phyloP scores from a whole-genome alignment of 2,113 vertebrate species.

The Agapornis roseicollis region DNA sequence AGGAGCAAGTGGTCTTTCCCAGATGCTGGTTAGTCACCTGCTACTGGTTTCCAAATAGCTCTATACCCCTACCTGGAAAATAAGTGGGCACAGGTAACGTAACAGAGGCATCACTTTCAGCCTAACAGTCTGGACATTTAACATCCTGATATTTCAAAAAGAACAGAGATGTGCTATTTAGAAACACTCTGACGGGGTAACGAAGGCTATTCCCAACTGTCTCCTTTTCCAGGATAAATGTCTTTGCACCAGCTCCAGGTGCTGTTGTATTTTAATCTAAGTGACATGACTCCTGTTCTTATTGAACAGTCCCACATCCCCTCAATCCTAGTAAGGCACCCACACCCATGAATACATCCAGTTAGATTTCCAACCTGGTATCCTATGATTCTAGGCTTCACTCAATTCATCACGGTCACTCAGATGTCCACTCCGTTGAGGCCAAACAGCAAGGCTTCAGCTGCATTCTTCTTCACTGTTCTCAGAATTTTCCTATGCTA shows the following conservation, averaged over 20 bases:
- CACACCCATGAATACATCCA: background rate
- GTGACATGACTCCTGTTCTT: background rate
- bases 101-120: background rate
- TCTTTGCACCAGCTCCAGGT: background rate
- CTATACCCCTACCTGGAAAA: background rate
- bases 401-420: background rate
- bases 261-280: constrained; percentile 43
- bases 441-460: background rate
- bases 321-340: background rate
- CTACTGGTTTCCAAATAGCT: background rate
- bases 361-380: background rate
- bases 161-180: background rate
- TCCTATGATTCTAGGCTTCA: background rate
- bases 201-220: background rate
- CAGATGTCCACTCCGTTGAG: background rate
- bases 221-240: background rate
- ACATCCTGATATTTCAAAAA: background rate
- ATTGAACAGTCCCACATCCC: constrained; percentile 1
- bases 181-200: background rate
- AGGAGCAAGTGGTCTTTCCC: background rate
- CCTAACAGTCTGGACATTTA: background rate
- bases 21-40: background rate
- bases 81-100: background rate
- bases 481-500: background rate
- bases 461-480: background rate